Conservation (phyloP, 2,888 invertebrate genomes). For the Nephrocerus scutellatus region DNA sequence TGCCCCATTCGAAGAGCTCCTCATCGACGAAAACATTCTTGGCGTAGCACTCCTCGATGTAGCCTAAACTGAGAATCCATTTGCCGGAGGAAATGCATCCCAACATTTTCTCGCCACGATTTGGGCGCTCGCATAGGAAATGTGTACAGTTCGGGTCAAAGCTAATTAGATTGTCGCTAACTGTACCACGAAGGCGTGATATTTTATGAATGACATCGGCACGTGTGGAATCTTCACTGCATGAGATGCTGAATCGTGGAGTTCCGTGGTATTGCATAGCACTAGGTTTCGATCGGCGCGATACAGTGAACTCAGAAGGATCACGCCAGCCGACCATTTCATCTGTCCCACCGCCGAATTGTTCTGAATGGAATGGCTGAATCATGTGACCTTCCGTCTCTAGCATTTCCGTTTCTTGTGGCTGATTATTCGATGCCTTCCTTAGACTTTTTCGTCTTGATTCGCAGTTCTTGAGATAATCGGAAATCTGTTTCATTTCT, state of each 20-base stretch:
- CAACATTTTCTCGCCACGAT: conserved; percentile 81
- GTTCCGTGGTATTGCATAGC: conserved; percentile 35
- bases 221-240: conserved; percentile 35
- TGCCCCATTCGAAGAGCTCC: conserved; percentile 79
- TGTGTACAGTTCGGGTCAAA: conserved; percentile 67
- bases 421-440: conserved; percentile 3
- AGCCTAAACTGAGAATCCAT: conserved; percentile 80
- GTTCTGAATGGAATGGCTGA: conserved; percentile 41
- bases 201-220: conserved; percentile 32
- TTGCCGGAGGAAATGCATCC: conserved; percentile 80
- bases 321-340: conserved; percentile 71
- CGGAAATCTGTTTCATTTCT: conserved; percentile 40
- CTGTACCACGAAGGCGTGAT: conserved; percentile 33
- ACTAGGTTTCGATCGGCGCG: conserved; percentile 27
- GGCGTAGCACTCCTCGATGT: conserved; percentile 60
- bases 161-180: conserved; percentile 39
- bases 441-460: conserved; percentile 35
- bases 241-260: conserved; percentile 43
- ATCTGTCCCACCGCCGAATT: conserved; percentile 42
- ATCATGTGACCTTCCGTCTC: conserved; percentile 31
- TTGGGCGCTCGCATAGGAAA: conserved; percentile 65
- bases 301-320: conserved; percentile 43
- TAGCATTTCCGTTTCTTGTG: conserved; percentile 14
- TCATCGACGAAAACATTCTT: conserved; percentile 50
- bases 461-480: conserved; percentile 39